Base-by-base conservation (phyloP, 2,113 vertebrate genomes). In the Etheostoma spectabile region DNA sequence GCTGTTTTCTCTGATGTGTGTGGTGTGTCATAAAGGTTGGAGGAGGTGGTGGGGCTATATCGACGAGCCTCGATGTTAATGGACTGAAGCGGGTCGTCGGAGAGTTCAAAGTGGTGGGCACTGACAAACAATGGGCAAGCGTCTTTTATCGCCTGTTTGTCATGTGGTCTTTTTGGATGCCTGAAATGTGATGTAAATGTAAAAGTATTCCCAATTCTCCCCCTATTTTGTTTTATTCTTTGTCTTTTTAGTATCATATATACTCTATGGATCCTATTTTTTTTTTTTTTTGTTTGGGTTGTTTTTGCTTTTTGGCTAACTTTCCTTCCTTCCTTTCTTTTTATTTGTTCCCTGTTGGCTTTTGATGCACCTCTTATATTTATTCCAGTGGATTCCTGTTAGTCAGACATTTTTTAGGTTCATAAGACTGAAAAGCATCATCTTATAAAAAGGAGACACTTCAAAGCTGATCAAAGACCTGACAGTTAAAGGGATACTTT, bases 1-100 rank as follows among this genome's bases (percentile, higher is more conserved):
- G 95, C 93, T 95, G 94, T 90, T 92, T 89, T 93, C 90, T 95
- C 93, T 95, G 94, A 94, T 91, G 93, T 94, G 94, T 92, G 90
- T 90, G 92, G 91, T 81, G 91, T 91, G 88, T 92, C 84, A 88
- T 89, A 94, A 94, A 92, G 89, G 76, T 86, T 77, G 79, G 83
- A 63, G 80, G 67, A 80, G 87, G 79, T 75, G 81, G 86, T 12
- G 84, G 80, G 84, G 88, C 86, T 62, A 49, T 35, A 85, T 80
- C 61, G 57, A 89, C 87, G 64, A 87, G 90, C 78, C 85, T 87
- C 76, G 6, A 88, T 52, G 81, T 92, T 95, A 94, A 94, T 93
- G 94, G 93, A 91, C 91, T 91, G 89, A 67, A 93, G 89, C 78
- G 71, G 72, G 78, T 89, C 65, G 61, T 86, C 73, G 57, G 82